Conservation (phyloP, 2,888 invertebrate genomes). For the Vannuccia rotundouncinata region DNA sequence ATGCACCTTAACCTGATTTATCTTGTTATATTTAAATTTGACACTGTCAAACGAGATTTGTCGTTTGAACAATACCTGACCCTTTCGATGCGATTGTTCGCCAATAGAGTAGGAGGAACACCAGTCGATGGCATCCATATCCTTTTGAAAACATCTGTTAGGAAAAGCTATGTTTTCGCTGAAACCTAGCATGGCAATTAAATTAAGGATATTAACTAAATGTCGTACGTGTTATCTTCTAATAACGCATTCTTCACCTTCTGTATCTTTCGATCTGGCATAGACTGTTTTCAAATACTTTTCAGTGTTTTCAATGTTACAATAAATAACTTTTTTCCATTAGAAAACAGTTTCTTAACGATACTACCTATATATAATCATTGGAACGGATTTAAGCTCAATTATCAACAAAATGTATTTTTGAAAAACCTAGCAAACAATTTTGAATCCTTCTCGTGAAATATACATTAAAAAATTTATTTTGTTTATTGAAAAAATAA, state of each 20-base stretch:
- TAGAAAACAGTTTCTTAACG: too few species aligned
- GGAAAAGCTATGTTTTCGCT: too few species aligned
- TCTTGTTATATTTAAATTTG: background rate
- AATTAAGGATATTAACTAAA: background rate
- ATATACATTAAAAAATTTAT: too few species aligned
- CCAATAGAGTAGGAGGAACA: background rate
- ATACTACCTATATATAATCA: too few species aligned
- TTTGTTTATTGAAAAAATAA: too few species aligned
- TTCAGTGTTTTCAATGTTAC: too few species aligned
- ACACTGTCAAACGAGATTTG: background rate
- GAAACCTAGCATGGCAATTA: background rate
- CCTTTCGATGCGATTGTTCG: background rate
- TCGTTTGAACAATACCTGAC: background rate
- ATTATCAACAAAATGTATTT: too few species aligned
- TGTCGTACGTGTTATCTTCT: background rate
- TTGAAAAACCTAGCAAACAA: too few species aligned
- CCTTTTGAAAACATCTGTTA: background rate
- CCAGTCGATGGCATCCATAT: slow-evolving; percentile 4
- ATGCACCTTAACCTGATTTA: background rate
- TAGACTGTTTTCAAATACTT: too few species aligned
- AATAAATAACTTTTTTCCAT: too few species aligned
- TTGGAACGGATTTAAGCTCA: too few species aligned
- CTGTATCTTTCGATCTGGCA: background rate
- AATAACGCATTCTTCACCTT: background rate
- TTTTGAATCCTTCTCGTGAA: too few species aligned